These are phyloP conservation scores for Melanotaenia parkinsoni DNA, from an alignment of 2,797 vertebrate species.

Conservation along the genomic window DNA sequence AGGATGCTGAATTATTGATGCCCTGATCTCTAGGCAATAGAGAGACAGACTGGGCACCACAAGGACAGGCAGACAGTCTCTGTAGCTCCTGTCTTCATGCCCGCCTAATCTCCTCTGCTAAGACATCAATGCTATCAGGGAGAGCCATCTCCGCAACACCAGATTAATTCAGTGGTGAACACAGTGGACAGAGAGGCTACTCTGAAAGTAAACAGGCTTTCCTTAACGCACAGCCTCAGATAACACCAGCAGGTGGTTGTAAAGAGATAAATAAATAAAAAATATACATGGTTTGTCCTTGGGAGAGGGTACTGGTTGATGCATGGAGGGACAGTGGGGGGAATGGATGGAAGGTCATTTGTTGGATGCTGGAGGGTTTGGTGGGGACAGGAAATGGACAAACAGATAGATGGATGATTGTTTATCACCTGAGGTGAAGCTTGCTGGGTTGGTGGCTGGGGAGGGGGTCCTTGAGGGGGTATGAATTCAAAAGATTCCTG, in stretches of 20 bases:
- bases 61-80: constrained; percentile 65
- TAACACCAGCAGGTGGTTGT: constrained; percentile 41
- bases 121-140: constrained; percentile 76
- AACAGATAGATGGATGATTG: background rate
- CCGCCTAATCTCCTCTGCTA: constrained; percentile 72
- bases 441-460: constrained; percentile 81
- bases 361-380: constrained; percentile 12
- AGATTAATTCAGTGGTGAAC: constrained; percentile 70
- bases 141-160: constrained; percentile 65
- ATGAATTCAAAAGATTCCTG: constrained; percentile 95
- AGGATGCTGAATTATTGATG: constrained; percentile 80
- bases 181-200: constrained; percentile 58
- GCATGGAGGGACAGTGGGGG: constrained; percentile 27
- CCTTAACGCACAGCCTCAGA: constrained; percentile 50
- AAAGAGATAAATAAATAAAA: constrained; percentile 54
- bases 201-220: constrained; percentile 66
- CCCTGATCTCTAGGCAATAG: constrained; percentile 49
- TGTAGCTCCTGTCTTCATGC: constrained; percentile 58
- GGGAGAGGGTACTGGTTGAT: constrained; percentile 30
- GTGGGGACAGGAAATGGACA: constrained; percentile 30
- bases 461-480: constrained; percentile 82
- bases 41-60: constrained; percentile 40
- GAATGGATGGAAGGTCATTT: constrained; percentile 12
- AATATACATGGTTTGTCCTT: constrained; percentile 61
- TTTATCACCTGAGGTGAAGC: constrained; percentile 88